Percentiles rank a stretch among this genome's conserved stretches.
Evolutionary conservation across 1,140 invertebrate genomes (phyloP).

Genomic region (Drosophila pseudoananassae): DNA sequence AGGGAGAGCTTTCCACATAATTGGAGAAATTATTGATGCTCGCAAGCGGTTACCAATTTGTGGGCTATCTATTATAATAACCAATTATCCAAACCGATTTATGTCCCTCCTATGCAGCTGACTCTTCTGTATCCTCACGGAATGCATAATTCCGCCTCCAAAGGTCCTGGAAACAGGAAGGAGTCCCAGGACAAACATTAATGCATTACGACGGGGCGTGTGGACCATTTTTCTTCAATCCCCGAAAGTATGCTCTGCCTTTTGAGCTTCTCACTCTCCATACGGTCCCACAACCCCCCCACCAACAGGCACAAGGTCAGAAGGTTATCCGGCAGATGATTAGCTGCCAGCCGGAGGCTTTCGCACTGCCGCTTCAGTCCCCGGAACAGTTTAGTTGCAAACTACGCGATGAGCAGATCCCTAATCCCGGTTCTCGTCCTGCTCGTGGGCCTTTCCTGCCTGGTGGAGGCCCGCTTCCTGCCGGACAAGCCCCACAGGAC

Average conservation of each 20-base stretch:
- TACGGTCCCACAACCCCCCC: background rate
- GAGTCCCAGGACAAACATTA: conserved; percentile 15
- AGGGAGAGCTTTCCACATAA: too few relatives aligned
- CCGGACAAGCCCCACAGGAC: conserved; percentile 24
- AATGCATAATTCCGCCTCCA: background rate
- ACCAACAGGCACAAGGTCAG: conserved; percentile 15
- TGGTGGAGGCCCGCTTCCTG: conserved; percentile 15
- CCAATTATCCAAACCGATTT: background rate
- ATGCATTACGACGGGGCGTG: conserved; percentile 36
- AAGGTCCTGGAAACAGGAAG: background rate
- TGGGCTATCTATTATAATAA: too few relatives aligned
- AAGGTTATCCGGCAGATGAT: conserved; percentile 37
- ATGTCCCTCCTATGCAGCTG: background rate
- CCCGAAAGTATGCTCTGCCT: conserved; percentile 41
- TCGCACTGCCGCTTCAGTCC: background rate
- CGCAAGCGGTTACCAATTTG: background rate
- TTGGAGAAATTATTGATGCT: conserved; percentile 16
- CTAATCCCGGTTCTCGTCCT: conserved; percentile 3
- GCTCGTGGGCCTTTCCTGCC: background rate
- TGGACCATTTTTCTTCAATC: background rate
- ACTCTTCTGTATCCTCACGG: background rate
- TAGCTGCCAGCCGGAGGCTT: conserved; percentile 7
- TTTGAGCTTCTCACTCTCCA: too few relatives aligned
- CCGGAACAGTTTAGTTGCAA: conserved; percentile 11
- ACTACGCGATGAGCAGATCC: conserved; percentile 42